Percentiles rank a stretch among this genome's conserved stretches.
These are phyloP conservation scores for Oncorhynchus masou DNA, from an alignment of 2,113 vertebrate genomes.

Conservation along the genomic window DNA sequence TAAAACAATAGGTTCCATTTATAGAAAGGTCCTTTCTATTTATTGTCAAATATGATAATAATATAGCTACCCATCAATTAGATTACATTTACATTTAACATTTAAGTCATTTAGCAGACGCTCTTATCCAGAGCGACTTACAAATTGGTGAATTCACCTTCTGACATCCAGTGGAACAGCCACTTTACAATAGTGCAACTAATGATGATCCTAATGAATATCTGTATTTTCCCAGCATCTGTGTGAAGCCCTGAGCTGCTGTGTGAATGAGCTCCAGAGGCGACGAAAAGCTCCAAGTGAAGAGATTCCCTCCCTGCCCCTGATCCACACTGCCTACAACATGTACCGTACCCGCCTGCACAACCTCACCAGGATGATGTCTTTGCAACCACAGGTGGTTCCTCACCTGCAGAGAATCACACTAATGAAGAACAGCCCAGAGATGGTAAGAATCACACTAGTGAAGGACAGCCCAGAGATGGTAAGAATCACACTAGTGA, in stretches of 20 bases:
- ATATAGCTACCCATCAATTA: neutral
- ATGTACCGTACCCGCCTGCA: constrained; percentile 83
- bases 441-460: constrained; percentile 33
- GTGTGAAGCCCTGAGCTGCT: constrained; percentile 73
- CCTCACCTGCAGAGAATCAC: constrained; percentile 62
- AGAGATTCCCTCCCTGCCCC: constrained; percentile 65
- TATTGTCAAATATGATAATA: too few species aligned
- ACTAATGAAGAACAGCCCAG: constrained; percentile 40
- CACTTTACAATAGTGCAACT: too few species aligned
- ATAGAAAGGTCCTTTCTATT: neutral
- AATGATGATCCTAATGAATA: neutral
- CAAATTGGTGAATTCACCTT: too few species aligned
- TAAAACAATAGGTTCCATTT: too few species aligned
- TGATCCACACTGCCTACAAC: constrained; percentile 82
- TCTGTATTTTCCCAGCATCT: constrained; percentile 68
- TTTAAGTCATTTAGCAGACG: too few species aligned
- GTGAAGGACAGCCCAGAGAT: too few species aligned
- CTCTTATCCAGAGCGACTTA: too few species aligned
- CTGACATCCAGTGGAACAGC: too few species aligned
- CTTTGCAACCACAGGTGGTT: constrained; percentile 33
- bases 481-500: too few species aligned
- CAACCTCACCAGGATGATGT: constrained; percentile 84
- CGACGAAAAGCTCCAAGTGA: constrained; percentile 3
- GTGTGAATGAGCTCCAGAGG: constrained; percentile 72
- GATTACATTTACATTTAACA: too few species aligned